These are phyloP conservation scores for Macrobrachium nipponense DNA, from an alignment of 1,140 invertebrate species.

Conservation along the genomic window DNA sequence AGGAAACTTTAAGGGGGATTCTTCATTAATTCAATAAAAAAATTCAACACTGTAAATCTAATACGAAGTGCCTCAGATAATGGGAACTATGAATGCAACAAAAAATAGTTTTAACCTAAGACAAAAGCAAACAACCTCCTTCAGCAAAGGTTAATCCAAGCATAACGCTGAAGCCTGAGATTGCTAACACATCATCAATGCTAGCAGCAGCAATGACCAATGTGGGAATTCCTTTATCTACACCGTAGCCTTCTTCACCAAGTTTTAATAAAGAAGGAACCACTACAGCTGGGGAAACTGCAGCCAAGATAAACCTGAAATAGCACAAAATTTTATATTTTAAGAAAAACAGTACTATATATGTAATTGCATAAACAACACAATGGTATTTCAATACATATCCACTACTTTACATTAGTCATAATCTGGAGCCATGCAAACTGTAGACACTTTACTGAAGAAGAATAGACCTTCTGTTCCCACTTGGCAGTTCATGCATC, in stretches of 20 bases:
- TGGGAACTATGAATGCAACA: neutral
- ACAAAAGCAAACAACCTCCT: constrained; percentile 68
- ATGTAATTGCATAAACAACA: too few relatives aligned
- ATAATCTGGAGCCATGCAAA: too few relatives aligned
- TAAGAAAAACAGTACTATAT: too few relatives aligned
- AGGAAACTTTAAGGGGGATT: too few relatives aligned
- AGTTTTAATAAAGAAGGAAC: constrained; percentile 90
- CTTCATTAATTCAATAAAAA: too few relatives aligned
- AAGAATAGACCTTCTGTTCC: too few relatives aligned
- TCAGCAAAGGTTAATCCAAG: constrained; percentile 84
- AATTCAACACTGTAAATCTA: too few relatives aligned
- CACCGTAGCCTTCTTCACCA: constrained; percentile 86
- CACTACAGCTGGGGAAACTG: constrained; percentile 94
- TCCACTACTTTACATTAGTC: too few relatives aligned
- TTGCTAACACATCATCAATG: constrained; percentile 85
- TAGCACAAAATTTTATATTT: neutral
- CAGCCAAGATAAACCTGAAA: constrained; percentile 68
- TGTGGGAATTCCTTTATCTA: constrained; percentile 87
- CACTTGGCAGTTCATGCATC: too few relatives aligned
- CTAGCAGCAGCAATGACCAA: constrained; percentile 94
- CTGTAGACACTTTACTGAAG: too few relatives aligned
- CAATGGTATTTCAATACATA: too few relatives aligned
- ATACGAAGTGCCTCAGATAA: neutral
- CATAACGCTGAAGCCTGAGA: constrained; percentile 89
- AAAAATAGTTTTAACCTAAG: too few relatives aligned